A percentile compares a stretch with the other conserved stretches of the same genome.
Evolutionary conservation across 2,888 invertebrate species (phyloP).

Genomic region (Artemia sinica): DNA sequence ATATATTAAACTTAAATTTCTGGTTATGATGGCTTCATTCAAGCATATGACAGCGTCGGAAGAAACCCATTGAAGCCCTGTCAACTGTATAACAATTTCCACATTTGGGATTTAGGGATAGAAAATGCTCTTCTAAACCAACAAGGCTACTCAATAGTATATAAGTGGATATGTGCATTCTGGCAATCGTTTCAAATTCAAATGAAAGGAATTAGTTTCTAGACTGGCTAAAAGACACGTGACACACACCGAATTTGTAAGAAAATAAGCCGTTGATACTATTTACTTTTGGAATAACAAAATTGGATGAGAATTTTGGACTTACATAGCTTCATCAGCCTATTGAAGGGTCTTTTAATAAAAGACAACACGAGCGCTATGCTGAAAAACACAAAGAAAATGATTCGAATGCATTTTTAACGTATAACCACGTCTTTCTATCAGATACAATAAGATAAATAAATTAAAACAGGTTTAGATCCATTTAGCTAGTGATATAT

Average conservation of each 20-base stretch:
- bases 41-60: conserved; percentile 1
- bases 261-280: conserved; percentile 10
- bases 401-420: too few relatives aligned
- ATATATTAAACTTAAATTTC: conserved; percentile 3
- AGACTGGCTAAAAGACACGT: not conserved
- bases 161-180: conserved; percentile 2
- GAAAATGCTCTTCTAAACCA: conserved; percentile 10
- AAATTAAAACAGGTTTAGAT: too few relatives aligned
- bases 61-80: not conserved
- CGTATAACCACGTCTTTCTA: too few relatives aligned
- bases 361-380: too few relatives aligned
- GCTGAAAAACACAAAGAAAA: too few relatives aligned
- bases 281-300: not conserved
- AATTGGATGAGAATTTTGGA: not conserved
- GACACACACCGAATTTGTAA: not conserved
- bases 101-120: not conserved
- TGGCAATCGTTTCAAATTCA: not conserved
- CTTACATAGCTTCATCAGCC: not conserved
- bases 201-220: not conserved
- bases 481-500: too few relatives aligned
- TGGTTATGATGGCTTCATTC: conserved; percentile 14
- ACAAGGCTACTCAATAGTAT: not conserved
- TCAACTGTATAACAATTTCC: conserved; percentile 13
- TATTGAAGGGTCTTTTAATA: too few relatives aligned
- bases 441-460: too few relatives aligned